phyloP scores from a whole-genome alignment of 2,113 vertebrate genomes.

The Nycticryphes semicollaris region DNA sequence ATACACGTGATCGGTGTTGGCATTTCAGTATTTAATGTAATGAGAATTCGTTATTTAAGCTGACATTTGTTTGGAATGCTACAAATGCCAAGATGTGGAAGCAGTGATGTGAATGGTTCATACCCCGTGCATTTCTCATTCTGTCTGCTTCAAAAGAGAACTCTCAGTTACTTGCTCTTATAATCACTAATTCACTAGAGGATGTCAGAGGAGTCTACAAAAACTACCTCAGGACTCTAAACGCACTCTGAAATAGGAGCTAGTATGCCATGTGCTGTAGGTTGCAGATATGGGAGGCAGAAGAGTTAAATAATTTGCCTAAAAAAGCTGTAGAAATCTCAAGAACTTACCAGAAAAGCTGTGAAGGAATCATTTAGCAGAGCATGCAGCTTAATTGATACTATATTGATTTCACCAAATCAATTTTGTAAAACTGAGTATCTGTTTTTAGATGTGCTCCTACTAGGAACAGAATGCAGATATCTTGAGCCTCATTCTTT shows the following conservation, averaged over 20 bases:
- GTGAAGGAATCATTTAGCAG: not conserved
- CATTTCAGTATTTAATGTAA: conserved; percentile 17
- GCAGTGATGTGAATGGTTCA: not conserved
- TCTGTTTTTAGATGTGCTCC: not conserved
- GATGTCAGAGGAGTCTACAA: not conserved
- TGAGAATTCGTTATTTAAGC: conserved; percentile 28
- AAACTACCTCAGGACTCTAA: not conserved
- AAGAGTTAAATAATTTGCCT: not conserved
- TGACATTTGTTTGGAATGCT: conserved; percentile 30
- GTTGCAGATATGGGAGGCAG: not conserved
- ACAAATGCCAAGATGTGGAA: not conserved
- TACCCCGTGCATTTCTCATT: not conserved
- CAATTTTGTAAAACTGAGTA: not conserved
- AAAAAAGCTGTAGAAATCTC: not conserved
- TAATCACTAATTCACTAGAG: not conserved
- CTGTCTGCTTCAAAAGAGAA: not conserved
- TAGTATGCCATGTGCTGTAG: not conserved
- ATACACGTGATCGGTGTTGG: not conserved
- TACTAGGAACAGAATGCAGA: not conserved
- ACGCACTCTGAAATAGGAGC: not conserved
- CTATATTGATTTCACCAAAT: not conserved
- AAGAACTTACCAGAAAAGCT: not conserved
- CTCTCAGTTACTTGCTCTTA: not conserved
- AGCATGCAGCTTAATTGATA: not conserved
- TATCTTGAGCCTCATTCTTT: not conserved